A percentile compares a stretch with the other conserved stretches of the same genome.
phyloP scores from a whole-genome alignment of 2,797 vertebrate species.

The Toxotes lorentzi region DNA sequence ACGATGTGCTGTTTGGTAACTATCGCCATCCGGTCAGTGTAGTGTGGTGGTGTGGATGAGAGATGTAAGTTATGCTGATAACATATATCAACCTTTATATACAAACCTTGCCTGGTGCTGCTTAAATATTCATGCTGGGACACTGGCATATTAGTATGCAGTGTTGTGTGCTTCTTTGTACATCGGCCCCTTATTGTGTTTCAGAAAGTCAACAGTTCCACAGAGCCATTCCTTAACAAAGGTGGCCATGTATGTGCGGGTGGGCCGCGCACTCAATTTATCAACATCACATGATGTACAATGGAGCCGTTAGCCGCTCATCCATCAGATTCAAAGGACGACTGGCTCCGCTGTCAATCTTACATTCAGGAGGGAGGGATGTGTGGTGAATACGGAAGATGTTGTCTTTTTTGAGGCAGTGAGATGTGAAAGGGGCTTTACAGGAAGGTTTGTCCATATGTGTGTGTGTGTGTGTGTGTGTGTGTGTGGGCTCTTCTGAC shows the following conservation, averaged over 20 bases:
- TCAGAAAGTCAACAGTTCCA: conserved; percentile 65
- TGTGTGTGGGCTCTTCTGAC: conserved; percentile 20
- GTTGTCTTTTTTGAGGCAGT: conserved; percentile 48
- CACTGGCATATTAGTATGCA: conserved; percentile 71
- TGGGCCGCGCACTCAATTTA: conserved; percentile 65
- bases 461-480: conserved; percentile 18
- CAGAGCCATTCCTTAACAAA: conserved; percentile 45
- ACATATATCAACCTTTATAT: not conserved
- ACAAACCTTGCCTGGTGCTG: not conserved
- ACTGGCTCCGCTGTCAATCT: conserved; percentile 65
- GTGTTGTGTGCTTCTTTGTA: conserved; percentile 45
- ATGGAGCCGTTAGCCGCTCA: conserved; percentile 68
- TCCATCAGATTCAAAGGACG: conserved; percentile 63
- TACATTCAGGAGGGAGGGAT: conserved; percentile 71
- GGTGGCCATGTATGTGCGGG: conserved; percentile 44
- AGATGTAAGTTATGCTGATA: not conserved
- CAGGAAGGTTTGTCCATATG: conserved; percentile 34
- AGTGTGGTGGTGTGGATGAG: not conserved
- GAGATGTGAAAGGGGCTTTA: conserved; percentile 59
- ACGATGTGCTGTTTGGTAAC: not conserved
- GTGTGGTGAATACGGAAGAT: conserved; percentile 74
- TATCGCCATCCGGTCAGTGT: too few relatives aligned
- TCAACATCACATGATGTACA: conserved; percentile 80
- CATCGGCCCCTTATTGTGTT: conserved; percentile 35
- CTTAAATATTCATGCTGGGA: conserved; percentile 55